phyloP scores from a whole-genome alignment of 2,888 invertebrate genomes.

The Phania funesta region DNA sequence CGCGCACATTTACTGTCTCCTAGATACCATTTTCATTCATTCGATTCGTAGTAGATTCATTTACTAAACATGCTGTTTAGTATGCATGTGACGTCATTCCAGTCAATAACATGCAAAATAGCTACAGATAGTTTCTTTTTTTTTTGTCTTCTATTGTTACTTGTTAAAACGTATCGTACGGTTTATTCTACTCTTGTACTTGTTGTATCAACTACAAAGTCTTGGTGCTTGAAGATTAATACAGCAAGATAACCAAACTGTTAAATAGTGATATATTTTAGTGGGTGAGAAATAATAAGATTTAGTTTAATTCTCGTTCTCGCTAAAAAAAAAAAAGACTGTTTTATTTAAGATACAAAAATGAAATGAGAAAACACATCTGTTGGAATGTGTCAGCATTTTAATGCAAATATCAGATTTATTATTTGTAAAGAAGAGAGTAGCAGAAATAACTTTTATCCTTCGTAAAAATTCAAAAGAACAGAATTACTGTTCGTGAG shows the following conservation, averaged over 20 bases:
- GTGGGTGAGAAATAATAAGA: constrained; percentile 42
- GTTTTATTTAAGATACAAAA: constrained; percentile 25
- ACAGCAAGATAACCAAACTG: constrained; percentile 55
- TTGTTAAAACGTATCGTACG: background rate
- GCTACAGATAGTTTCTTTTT: constrained; percentile 45
- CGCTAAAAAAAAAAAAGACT: background rate
- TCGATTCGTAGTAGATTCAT: constrained; percentile 10
- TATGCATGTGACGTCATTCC: constrained; percentile 66
- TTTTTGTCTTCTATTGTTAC: background rate
- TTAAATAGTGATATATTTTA: constrained; percentile 59
- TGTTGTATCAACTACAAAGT: constrained; percentile 10
- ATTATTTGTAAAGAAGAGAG: background rate
- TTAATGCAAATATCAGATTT: constrained; percentile 31
- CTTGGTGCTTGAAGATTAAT: constrained; percentile 46
- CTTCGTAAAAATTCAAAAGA: too few species aligned
- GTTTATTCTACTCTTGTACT: constrained; percentile 1
- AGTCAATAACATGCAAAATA: constrained; percentile 70
- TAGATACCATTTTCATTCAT: background rate
- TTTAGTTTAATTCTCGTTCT: constrained; percentile 38
- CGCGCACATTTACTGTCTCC: background rate
- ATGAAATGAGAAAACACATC: background rate
- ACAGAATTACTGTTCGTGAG: too few species aligned
- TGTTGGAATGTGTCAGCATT: constrained; percentile 16
- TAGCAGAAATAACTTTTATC: background rate
- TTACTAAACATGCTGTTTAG: constrained; percentile 31